Evolutionary conservation across 2,888 invertebrate species (phyloP), one percentile per base, ranked within the genome.

Genomic region (Pollenia griseotomentosa): DNA sequence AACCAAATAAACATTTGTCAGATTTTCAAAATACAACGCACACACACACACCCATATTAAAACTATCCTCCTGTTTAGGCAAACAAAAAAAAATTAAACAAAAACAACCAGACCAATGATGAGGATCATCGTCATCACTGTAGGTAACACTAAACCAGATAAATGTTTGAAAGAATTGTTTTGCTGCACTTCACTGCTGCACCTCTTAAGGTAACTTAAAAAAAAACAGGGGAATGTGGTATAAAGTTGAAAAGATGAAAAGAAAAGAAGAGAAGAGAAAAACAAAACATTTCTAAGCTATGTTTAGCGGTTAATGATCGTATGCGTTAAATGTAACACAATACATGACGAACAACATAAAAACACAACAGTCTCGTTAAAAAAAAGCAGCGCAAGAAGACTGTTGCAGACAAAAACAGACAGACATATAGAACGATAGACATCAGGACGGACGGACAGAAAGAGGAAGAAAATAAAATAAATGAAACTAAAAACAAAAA

Each of bases 231-330:
- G 19, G 51, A 80, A 82, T 75, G 65, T 57, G 57, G 16, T 55
- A 85, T 77, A 48, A 59, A 68, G n/a, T 59, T 19, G 23, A 55
- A n/a, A 53, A 19, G 23, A 23, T 2, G 23, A 23, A 23, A 23
- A 65, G 23, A 23, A 23, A 23, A 65, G 55, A 61, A 65, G 23
- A 23, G 33, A 33, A 33, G 33, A 33, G 33, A 80, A 80, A 82
- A 57, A 83, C 83, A 85, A 86, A 88, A 88, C 89, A 90, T 89
- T 89, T 90, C 90, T 89, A 90, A 89, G 89, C 89, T 90, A 89
- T 91, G 92, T 91, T 91, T 90, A 90, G 91, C 92, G 92, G 91
- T 92, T 92, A 92, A 91, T 92, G 92, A 92, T 91, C 91, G 91
- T 83, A 77, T 91, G 90, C 90, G 91, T 90, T 89, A 90, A 91